Base-by-base conservation (phyloP, 1,140 invertebrate genomes). In the Idris sp. region DNA sequence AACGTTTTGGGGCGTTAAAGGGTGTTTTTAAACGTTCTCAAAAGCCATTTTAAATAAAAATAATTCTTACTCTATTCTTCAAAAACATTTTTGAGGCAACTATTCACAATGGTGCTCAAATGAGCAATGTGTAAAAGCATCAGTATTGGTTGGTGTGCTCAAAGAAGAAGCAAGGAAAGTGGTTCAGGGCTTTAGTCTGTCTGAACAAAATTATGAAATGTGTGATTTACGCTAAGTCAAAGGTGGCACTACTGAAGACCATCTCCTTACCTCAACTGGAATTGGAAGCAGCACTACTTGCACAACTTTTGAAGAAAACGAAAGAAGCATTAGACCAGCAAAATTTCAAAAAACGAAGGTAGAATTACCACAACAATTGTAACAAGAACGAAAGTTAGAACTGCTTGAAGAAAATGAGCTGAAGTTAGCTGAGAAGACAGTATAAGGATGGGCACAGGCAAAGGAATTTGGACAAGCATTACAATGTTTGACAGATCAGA, bases 91-190 rank as follows among this genome's bases (percentile, higher is more conserved):
- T 51, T 16, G 48, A 62, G 11, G 19, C 46, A 1, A 51, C 36
- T 13, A 62, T 51, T 9, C 59, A 64, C 11, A 41, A 53, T 14
- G 7, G 35, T 8, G 18, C 2, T 8, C 4, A 36, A 4, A 16
- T 64, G 7, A 2, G 46, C 16, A 40, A 38, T 4, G 10, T 44
- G 8, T 38, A 64, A 22, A 64, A 53, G 28, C 16, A 33, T 35
- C 44, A 43, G 15, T 83, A 84, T 58, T 83, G 18, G 28, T 78
- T 9, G 74, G 79, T 1, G 54, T 77, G 31, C 25, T 84, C 6
- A 16, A 77, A 48, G 74, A 68, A 1, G 64, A 69, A 30, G 80
- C 80, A 1, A 31, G 41, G 1, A 40, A 77, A 14, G 72, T 82
- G 1, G 67, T 84, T 14, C 56, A 77, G 54, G 67, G 68, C 0